phyloP scores from a whole-genome alignment of 2,113 vertebrate species.

The Alethe diademata region DNA sequence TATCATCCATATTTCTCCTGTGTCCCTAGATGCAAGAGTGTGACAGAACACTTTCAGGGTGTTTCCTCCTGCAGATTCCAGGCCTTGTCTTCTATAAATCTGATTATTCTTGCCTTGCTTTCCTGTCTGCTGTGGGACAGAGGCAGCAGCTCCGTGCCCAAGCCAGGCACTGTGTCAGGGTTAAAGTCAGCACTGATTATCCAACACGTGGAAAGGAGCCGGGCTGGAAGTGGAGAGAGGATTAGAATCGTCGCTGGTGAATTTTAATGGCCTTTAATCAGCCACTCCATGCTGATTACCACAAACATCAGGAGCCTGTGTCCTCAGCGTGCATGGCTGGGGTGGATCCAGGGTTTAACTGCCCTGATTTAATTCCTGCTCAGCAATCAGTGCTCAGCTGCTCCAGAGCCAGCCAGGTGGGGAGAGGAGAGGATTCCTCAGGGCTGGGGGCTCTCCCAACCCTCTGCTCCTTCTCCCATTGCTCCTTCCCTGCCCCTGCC shows the following conservation, averaged over 20 bases:
- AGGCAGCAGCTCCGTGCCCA: background rate
- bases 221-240: background rate
- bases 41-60: background rate
- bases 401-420: background rate
- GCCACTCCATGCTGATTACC: constrained; percentile 45
- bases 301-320: background rate
- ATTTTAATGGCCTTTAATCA: constrained; percentile 67
- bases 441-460: background rate
- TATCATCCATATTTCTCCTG: background rate
- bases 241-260: constrained; percentile 14
- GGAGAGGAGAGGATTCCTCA: background rate
- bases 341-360: constrained; percentile 3
- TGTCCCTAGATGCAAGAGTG: background rate
- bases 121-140: background rate
- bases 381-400: constrained; percentile 31
- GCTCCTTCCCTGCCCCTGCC: background rate
- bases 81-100: background rate
- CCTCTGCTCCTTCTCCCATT: background rate
- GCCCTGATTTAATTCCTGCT: constrained; percentile 59
- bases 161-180: background rate
- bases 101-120: background rate
- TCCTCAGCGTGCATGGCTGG: background rate
- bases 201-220: background rate
- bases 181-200: constrained; percentile 2
- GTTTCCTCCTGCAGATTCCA: background rate